A percentile compares a stretch with the other conserved stretches of the same genome.
phyloP scores from a whole-genome alignment of 2,797 vertebrate genomes.

The Lemur catta region DNA sequence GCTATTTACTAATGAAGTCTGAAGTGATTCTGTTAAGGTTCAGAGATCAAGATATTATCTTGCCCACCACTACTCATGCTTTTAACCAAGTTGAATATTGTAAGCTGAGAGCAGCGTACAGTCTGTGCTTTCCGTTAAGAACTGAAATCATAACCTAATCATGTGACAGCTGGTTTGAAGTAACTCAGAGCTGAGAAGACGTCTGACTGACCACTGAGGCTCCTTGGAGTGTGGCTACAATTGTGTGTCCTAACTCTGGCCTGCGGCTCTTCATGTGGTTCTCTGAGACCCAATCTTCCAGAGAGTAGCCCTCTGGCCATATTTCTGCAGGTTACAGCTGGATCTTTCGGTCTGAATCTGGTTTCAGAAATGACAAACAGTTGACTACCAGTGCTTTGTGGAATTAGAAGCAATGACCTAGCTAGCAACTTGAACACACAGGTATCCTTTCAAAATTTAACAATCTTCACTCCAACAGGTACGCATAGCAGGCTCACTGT shows the following conservation, averaged over 20 bases:
- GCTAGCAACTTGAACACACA: background rate
- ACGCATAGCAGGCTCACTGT: background rate
- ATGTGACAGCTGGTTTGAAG: background rate
- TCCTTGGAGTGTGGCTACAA: background rate
- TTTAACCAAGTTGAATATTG: background rate
- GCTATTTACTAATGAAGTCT: background rate
- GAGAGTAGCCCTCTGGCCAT: constrained; percentile 35
- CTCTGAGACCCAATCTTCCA: background rate
- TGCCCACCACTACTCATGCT: background rate
- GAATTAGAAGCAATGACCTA: constrained; percentile 48
- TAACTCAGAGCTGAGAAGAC: background rate
- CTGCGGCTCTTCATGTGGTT: background rate
- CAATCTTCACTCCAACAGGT: constrained; percentile 11
- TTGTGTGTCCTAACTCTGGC: background rate
- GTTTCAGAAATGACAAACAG: constrained; percentile 43
- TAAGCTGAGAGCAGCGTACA: background rate
- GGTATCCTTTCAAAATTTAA: background rate
- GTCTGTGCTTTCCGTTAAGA: background rate
- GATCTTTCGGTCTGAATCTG: background rate
- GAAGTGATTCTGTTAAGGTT: background rate
- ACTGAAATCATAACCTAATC: background rate
- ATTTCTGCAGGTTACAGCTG: constrained; percentile 21
- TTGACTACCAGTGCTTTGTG: constrained; percentile 11
- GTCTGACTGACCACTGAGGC: background rate
- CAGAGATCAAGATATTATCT: background rate